Base-by-base conservation (phyloP, 2,888 invertebrate genomes). In the Limenitis camilla region DNA sequence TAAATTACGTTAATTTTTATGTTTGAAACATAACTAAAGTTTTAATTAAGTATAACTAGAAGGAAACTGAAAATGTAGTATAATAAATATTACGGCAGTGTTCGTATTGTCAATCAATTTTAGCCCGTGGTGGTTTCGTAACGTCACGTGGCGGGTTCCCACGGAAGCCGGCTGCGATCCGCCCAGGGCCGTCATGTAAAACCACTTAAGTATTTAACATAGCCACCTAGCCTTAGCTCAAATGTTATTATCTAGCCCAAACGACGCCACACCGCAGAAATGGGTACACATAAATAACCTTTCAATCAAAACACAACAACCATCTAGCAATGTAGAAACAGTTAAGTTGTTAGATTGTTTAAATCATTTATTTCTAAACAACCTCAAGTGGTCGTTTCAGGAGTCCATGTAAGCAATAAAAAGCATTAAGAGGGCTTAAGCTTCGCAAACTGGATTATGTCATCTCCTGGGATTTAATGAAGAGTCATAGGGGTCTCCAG, bases 191-290 rank as follows among this genome's bases (percentile, higher is more conserved):
- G 81, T 86, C 86, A 87, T 85, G 87, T 80, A 74, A 74, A 65
- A 70, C 84, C 86, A 84, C 85, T 87, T 87, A 87, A 77, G 79
- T 81, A 79, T 83, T 86, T 85, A 86, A 81, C 83, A 76, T 79
- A 64, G 76, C 74, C 78, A 80, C 73, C 75, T 76, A 82, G 76
- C 71, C 76, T 84, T 83, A 82, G 78, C 82, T 84, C 74, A 79
- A 83, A 82, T 81, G 72, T 81, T 81, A 83, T 82, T 84, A 85
- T 82, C 82, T 84, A 84, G 81, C 83, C 78, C 77, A 83, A 82
- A 84, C 81, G 76, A 77, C 79, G 71, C 71, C 74, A 71, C 72
- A 71, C 70, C 75, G 76, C 80, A 80, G 78, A 82, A 84, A 82
- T 83, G 77, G 78, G 79, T 75, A 79, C 82, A 78, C 80, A 82